Percentiles rank a stretch among this genome's conserved stretches.
Conservation (phyloP, 1,140 invertebrate species). For the Caenorhabditis remanei region DNA sequence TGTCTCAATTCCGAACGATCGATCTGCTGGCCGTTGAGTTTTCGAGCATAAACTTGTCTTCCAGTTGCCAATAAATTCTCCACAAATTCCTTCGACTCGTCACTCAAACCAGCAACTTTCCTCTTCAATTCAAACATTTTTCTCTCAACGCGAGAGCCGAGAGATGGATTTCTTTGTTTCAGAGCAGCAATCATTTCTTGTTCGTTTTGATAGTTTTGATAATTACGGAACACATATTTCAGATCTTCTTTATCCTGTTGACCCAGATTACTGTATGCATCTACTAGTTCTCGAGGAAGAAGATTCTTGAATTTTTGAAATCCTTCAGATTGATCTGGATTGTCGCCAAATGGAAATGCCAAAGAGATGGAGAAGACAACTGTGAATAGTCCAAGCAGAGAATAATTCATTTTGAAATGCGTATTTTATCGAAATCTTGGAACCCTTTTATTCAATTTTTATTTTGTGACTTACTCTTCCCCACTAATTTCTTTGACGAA, state of each 20-base stretch:
- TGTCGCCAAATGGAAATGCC: slow-evolving; percentile 19
- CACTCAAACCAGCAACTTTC: slow-evolving; percentile 28
- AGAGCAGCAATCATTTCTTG: slow-evolving; percentile 16
- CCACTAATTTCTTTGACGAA: slow-evolving; percentile 40
- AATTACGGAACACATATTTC: slow-evolving; percentile 1
- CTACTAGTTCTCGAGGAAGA: background rate
- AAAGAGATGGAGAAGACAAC: background rate
- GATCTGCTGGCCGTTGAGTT: background rate
- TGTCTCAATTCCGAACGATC: slow-evolving; percentile 15
- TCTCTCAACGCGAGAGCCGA: background rate
- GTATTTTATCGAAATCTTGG: background rate
- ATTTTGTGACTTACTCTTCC: background rate
- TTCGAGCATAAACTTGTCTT: slow-evolving; percentile 29
- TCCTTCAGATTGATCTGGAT: background rate
- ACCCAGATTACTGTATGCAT: slow-evolving; percentile 15
- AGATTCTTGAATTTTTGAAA: slow-evolving; percentile 33
- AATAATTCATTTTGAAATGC: background rate
- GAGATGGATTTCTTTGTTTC: background rate
- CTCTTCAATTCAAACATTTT: slow-evolving; percentile 1
- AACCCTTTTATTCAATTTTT: background rate
- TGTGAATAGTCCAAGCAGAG: background rate
- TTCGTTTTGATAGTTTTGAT: slow-evolving; percentile 4
- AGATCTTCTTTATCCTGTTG: background rate
- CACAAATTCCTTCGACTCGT: slow-evolving; percentile 1
- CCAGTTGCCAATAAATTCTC: background rate